These are phyloP conservation scores for Drosophila subsilvestris DNA, from an alignment of 2,888 invertebrate species.

Conservation along the genomic window DNA sequence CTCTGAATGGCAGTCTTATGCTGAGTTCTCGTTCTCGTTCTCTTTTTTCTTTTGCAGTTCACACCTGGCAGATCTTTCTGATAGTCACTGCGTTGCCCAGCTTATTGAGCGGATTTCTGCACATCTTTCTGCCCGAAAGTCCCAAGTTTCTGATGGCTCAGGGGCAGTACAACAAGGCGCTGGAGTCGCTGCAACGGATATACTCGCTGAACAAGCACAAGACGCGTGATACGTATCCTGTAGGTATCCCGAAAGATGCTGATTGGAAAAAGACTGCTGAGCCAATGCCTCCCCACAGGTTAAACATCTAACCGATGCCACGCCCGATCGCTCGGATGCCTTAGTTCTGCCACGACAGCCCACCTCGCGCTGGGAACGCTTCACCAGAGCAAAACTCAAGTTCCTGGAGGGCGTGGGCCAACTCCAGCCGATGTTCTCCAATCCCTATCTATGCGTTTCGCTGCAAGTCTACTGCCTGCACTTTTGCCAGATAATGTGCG, in stretches of 20 bases:
- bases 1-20: background rate
- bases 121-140: constrained; percentile 78
- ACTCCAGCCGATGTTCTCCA: constrained; percentile 56
- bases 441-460: constrained; percentile 54
- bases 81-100: constrained; percentile 63
- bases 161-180: constrained; percentile 74
- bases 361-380: constrained; percentile 18
- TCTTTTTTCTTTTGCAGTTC: constrained; percentile 46
- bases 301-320: constrained; percentile 44
- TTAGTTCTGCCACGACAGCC: background rate
- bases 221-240: constrained; percentile 87
- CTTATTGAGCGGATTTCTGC: constrained; percentile 57
- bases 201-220: constrained; percentile 88
- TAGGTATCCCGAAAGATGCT: constrained; percentile 72
- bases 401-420: constrained; percentile 48
- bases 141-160: constrained; percentile 81
- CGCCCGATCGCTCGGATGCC: constrained; percentile 42
- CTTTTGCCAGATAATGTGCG: constrained; percentile 72
- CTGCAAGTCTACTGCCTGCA: constrained; percentile 53
- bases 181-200: constrained; percentile 84
- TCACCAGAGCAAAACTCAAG: constrained; percentile 26
- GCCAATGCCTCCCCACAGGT: constrained; percentile 34
- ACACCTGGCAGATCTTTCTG: constrained; percentile 76
- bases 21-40: background rate
- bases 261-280: too few relatives aligned